Evolutionary conservation across 1,140 invertebrate species (phyloP).

Genomic region (Apis florea): DNA sequence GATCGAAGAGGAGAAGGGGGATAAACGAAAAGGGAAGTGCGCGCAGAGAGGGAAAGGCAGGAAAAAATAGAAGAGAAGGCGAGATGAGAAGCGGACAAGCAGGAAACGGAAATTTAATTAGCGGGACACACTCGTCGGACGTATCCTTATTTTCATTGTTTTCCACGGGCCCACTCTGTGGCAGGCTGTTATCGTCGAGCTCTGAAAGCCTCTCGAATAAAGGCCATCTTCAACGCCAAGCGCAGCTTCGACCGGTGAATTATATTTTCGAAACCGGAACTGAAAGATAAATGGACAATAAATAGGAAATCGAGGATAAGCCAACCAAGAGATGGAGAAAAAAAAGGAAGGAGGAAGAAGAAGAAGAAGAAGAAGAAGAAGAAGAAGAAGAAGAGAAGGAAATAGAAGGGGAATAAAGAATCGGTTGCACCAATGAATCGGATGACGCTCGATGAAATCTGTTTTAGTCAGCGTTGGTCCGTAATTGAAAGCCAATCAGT

Average conservation of each 20-base stretch:
- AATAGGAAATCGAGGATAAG: slow-evolving; percentile 3
- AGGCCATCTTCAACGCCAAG: slow-evolving; percentile 44
- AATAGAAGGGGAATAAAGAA: slow-evolving; percentile 22
- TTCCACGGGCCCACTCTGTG: slow-evolving; percentile 9
- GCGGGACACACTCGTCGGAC: slow-evolving; percentile 42
- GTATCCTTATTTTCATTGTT: slow-evolving; percentile 41
- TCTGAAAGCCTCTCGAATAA: slow-evolving; percentile 32
- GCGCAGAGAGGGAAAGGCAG: no score
- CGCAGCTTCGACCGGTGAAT: slow-evolving; percentile 48
- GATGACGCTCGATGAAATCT: slow-evolving; percentile 20
- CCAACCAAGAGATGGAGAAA: no score
- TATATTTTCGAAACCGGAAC: slow-evolving; percentile 31
- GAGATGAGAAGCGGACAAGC: not conserved
- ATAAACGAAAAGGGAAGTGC: not conserved
- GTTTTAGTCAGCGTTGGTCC: slow-evolving; percentile 12
- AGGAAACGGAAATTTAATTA: slow-evolving; percentile 59
- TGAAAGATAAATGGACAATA: slow-evolving; percentile 42
- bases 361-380: not conserved
- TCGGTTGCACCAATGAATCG: slow-evolving; percentile 19
- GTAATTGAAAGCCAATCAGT: slow-evolving; percentile 27
- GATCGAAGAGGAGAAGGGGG: not conserved
- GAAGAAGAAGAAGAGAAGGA: not conserved
- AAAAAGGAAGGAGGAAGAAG: not conserved
- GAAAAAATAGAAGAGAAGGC: not conserved
- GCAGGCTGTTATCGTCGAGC: slow-evolving; percentile 27